A percentile compares a stretch with the other conserved stretches of the same genome.
These are phyloP conservation scores for Dolichotis patagonum DNA, from an alignment of 2,113 vertebrate genomes.

Conservation along the genomic window DNA sequence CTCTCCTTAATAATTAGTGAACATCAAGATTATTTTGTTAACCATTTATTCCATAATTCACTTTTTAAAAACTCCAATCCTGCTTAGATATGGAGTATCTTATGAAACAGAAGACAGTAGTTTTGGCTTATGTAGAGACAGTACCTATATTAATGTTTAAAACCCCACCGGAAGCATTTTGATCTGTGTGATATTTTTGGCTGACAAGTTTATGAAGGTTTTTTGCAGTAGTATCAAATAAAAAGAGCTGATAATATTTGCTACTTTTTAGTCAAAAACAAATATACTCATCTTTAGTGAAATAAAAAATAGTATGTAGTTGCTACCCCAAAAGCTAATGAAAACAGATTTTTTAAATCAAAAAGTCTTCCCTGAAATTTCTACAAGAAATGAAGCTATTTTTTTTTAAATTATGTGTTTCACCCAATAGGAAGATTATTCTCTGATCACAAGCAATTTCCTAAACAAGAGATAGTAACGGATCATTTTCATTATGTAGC, in stretches of 20 bases:
- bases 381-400: not conserved
- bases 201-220: not conserved
- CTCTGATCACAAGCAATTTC: not conserved
- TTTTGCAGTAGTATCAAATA: not conserved
- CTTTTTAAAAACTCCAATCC: not conserved
- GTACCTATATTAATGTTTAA: not conserved
- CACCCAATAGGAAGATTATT: not conserved
- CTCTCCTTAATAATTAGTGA: not conserved
- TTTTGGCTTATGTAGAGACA: not conserved
- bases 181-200: not conserved
- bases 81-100: not conserved
- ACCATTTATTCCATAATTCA: not conserved
- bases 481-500: conserved; percentile 22
- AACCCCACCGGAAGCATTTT: conserved; percentile 6
- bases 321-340: not conserved
- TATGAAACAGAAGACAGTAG: not conserved
- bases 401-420: not conserved
- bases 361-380: conserved; percentile 39
- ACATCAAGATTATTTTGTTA: not conserved
- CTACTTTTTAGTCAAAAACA: conserved; percentile 34
- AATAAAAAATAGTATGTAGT: not conserved
- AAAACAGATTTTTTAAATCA: not conserved
- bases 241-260: not conserved
- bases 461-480: not conserved
- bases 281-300: not conserved